Base-by-base conservation (phyloP, 1,140 invertebrate genomes). In the Apolygus lucorum region DNA sequence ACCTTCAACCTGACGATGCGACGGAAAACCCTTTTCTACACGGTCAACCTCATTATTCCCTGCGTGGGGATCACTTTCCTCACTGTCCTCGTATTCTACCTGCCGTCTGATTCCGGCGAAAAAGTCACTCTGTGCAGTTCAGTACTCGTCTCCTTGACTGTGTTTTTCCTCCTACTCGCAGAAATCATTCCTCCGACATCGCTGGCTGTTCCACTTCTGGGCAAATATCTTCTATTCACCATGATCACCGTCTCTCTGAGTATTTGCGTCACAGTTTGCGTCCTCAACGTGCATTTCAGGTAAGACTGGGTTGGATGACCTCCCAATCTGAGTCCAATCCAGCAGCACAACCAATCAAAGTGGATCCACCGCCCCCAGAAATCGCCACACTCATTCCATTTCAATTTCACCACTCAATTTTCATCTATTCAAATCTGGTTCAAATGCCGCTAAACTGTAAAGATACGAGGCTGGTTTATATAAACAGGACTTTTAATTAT, bases 131-230 rank as follows among this genome's bases (percentile, higher is more conserved):
- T 99, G 75, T 97, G 94, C 83, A 97, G 98, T 80, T 98, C 94
- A 76, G 98, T 99, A 81, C 87, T 99, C 72, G 89, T 99, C 73
- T 98, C 96, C 65, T 82, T 99, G 77, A 98, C 95, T 78, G 96
- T 99, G 81, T 99, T 99, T 84, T 98, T 99, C 85, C 85, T 99
- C 77, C 84, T 99, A 72, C 81, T 99, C 76, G 94, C 94, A 68
- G 94, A 97, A 84, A 96, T 99, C 77, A 98, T 98, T 78, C 96
- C 96, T 49, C 95, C 96, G 17, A 99, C 96, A 22, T 98, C 94
- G 21, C 83, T 98, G 72, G 95, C 96, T 21, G 93, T 99, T 74
- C 96, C 96, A n/a, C 81, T 99, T 66, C 88, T 99, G 68, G 95
- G 96, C 72, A 97, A 97, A 84, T 95, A 95, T 80, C 83, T 92